Percentiles rank a stretch among this genome's conserved stretches.
phyloP scores from a whole-genome alignment of 2,888 invertebrate genomes.

The Cacoxenus indagator region DNA sequence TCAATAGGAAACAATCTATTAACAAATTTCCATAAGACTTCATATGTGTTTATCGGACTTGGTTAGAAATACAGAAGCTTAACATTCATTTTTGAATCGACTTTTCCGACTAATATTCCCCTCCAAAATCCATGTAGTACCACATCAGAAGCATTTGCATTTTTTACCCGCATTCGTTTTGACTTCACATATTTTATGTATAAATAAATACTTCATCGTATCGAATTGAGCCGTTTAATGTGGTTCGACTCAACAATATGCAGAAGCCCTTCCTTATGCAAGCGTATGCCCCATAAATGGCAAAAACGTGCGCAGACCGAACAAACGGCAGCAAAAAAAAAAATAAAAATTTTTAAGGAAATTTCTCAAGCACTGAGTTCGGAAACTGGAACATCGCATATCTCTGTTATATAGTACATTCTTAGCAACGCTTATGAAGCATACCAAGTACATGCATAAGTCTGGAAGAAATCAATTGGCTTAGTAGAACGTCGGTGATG shows the following conservation, averaged over 20 bases:
- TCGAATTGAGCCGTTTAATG: neutral
- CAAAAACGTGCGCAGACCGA: constrained; percentile 50
- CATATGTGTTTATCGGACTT: no score
- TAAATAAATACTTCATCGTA: neutral
- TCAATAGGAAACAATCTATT: no score
- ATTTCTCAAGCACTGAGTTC: neutral
- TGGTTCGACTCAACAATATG: neutral
- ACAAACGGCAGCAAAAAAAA: constrained; percentile 33
- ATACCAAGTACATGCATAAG: no score
- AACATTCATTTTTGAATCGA: no score
- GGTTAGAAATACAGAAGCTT: no score
- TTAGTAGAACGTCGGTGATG: neutral
- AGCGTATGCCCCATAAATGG: constrained; percentile 43
- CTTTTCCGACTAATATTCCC: neutral
- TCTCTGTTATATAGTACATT: no score
- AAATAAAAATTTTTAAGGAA: neutral
- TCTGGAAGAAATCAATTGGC: neutral
- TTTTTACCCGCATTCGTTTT: neutral
- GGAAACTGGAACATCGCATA: neutral
- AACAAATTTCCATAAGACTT: no score
- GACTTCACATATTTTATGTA: neutral
- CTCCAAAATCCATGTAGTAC: neutral
- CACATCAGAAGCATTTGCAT: neutral
- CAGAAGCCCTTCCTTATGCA: neutral
- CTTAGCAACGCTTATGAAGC: no score